These are phyloP conservation scores for Dryoscopus gambensis DNA, from an alignment of 2,113 vertebrate genomes.

Conservation along the genomic window DNA sequence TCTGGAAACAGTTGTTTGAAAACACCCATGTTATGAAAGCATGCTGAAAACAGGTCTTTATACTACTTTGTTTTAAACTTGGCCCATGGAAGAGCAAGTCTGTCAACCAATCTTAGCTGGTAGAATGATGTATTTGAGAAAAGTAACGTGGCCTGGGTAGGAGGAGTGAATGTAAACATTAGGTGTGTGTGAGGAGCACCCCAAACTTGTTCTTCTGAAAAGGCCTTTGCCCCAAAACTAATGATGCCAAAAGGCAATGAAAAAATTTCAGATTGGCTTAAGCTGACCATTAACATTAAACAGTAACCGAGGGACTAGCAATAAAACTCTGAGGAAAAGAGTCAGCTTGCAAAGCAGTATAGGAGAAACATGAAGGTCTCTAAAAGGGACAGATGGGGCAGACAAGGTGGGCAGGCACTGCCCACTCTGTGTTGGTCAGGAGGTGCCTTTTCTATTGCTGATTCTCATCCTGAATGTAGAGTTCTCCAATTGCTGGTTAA, in stretches of 20 bases:
- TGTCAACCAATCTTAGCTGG: not conserved
- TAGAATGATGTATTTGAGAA: not conserved
- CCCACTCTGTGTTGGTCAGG: not conserved
- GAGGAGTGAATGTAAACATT: not conserved
- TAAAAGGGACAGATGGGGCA: accelerated
- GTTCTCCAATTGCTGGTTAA: not conserved
- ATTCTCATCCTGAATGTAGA: not conserved
- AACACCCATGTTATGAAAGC: not conserved
- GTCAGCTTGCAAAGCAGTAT: not conserved
- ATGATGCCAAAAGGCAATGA: not conserved
- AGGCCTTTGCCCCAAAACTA: not conserved
- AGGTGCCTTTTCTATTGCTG: not conserved
- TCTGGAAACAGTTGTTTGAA: not conserved
- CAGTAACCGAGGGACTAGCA: not conserved
- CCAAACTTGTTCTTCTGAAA: not conserved
- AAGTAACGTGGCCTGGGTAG: not conserved
- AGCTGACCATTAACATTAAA: not conserved
- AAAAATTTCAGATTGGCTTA: not conserved
- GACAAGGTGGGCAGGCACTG: not conserved
- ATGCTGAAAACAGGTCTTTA: not conserved
- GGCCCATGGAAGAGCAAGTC: not conserved
- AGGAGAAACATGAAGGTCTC: not conserved
- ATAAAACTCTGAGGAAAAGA: not conserved
- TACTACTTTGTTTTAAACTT: not conserved
- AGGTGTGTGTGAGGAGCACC: not conserved